Conservation (phyloP, 2,113 vertebrate genomes). For the Syrmaticus mikado region DNA sequence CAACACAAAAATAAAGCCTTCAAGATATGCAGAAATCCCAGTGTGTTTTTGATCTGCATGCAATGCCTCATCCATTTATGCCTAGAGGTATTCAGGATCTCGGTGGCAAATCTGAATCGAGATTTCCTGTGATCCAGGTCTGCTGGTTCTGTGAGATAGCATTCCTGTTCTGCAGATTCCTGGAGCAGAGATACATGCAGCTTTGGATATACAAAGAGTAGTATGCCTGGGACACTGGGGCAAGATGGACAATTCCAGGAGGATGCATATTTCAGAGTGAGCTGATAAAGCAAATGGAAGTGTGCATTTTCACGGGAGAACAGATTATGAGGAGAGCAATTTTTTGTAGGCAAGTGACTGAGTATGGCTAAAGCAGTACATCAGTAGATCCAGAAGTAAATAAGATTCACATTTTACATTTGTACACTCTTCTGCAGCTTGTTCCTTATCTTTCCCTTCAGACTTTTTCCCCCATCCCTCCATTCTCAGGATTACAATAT, state of each 20-base stretch:
- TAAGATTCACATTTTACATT: background rate
- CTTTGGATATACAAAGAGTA: background rate
- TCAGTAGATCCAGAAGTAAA: background rate
- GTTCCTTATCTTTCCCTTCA: background rate
- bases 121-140: background rate
- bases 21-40: background rate
- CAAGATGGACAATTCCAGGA: rapidly evolving
- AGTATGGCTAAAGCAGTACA: background rate
- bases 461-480: background rate
- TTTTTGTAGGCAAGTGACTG: background rate
- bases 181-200: rapidly evolving
- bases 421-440: background rate
- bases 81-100: background rate
- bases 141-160: background rate
- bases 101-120: background rate
- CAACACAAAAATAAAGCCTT: background rate
- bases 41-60: rapidly evolving
- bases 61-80: background rate
- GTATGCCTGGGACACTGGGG: background rate
- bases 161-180: background rate
- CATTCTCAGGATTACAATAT: background rate
- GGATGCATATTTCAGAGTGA: background rate
- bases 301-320: background rate
- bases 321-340: background rate
- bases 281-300: background rate